These are phyloP conservation scores for Drosophila nr. perissopoda DNA, from an alignment of 2,888 invertebrate species.

Conservation along the genomic window DNA sequence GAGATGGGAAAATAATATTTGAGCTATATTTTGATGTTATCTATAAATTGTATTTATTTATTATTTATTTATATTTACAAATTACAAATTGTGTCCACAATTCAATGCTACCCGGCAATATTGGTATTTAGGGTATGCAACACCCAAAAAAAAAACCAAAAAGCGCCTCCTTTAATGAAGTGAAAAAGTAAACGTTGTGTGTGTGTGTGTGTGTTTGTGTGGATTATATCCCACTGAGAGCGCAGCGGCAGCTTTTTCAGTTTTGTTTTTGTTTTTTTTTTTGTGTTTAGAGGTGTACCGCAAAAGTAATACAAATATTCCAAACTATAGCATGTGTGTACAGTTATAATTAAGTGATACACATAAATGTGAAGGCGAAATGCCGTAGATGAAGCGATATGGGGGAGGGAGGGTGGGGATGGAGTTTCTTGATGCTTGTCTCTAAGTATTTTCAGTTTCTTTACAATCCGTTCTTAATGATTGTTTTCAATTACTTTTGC, in stretches of 20 bases:
- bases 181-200: conserved; percentile 64
- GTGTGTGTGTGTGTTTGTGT: conserved; percentile 7
- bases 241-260: conserved; percentile 32
- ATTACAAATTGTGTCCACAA: not conserved
- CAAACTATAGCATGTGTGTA: conserved; percentile 51
- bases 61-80: not conserved
- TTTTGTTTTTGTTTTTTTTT: not conserved
- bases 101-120: not conserved
- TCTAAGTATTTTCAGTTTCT: conserved; percentile 26
- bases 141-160: not conserved
- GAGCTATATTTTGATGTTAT: not conserved
- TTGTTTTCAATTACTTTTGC: conserved; percentile 72
- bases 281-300: conserved; percentile 19
- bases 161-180: conserved; percentile 77
- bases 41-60: not conserved
- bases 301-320: conserved; percentile 27
- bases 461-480: conserved; percentile 24
- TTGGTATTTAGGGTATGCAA: conserved; percentile 7
- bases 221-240: conserved; percentile 50
- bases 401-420: not conserved
- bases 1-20: not conserved
- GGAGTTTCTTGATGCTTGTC: not conserved
- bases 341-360: conserved; percentile 80
- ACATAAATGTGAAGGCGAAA: conserved; percentile 52
- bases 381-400: not conserved